Base-by-base conservation (phyloP, 2,888 invertebrate species). In the Rotaria magnacalcarata region DNA sequence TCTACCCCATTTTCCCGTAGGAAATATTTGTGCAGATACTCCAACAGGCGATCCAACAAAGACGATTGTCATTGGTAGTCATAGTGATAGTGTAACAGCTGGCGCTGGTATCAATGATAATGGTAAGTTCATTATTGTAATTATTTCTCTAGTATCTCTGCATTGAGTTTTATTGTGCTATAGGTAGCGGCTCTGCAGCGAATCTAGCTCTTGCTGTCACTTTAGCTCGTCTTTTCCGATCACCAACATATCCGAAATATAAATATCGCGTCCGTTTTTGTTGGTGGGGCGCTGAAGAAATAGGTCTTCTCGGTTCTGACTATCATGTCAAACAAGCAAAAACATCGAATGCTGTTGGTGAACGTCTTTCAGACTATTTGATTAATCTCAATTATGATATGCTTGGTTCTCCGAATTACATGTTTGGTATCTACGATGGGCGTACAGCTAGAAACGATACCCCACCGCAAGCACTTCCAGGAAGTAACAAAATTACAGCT, bases 281-380 rank as follows among this genome's bases (percentile, higher is more conserved):
- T 47, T 80, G 75, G 75, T 80, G 75, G 75, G 75, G 75, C 47
- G 75, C 43, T 10, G 75, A 80, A 21, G 75, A 80, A n/a, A 1
- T 80, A 24, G 75, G 75, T 24, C 41, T 47, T 41, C 24, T 80
- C 24, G 75, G 75, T 24, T 47, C 75, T 0, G 7, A 41, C 0
- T 43, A 8, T 19, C 75, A 80, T 47, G 75, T 80, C 8, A 11
- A 21, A 3, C 21, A 80, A 43, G 75, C 75, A 1, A 80, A 80
- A 10, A 21, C 43, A 24, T 10, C 43, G 2, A 24, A 34, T 1
- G 5, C 14, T 47, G 10, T 24, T 0, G 75, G 75, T 24, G 75
- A 80, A 47, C 75, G 75, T 24, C 47, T 80, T 11, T 16, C 16
- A 47, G 75, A 80, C 24, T 80, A 80, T 80, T 47, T 80, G 11